Evolutionary conservation across 2,888 invertebrate species (phyloP), one percentile per base, ranked within the genome.

Genomic region (Agonopterix subpropinquella): DNA sequence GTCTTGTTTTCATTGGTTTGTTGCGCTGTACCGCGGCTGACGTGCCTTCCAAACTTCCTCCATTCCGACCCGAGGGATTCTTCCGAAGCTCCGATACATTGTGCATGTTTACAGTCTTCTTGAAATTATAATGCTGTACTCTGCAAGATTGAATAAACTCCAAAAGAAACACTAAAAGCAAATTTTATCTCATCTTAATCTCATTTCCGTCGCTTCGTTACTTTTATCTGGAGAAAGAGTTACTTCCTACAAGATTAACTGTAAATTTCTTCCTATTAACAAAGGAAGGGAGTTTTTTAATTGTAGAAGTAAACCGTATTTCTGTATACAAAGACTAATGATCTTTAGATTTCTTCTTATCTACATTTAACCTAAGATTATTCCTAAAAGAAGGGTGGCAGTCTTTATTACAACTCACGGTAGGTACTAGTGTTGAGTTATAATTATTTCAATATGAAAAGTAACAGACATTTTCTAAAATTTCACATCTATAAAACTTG

Each of bases 1-100:
- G 72, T 73, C 73, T 70, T 72, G 70, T 71, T 77, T 80, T 74
- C 75, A 73, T 77, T 74, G 71, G 74, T 72, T 69, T 73, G 71
- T 74, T 69, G 73, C 70, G 70, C 64, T 67, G 28, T 28, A 28
- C 28, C 61, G 61, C 56, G 61, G 54, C 69, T 66, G 73, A 69
- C 70, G 66, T 67, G 67, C 65, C 67, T 69, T 28, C 58, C 58
- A 70, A 80, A 79, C 71, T 80, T 78, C 50, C 50, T 54, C 68
- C 58, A 64, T 50, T 18, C 45, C 45, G 43, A 48, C 51, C 58
- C 53, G 49, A 59, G 53, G 58, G 57, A 62, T 59, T 53, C 61
- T 62, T 42, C 44, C 28, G 28, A 44, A 28, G 28, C 28, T 28
- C 28, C 62, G 55, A 68, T 71, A 64, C 61, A 59, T 62, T 66